Base-by-base conservation (phyloP, 2,797 vertebrate species). In the Otus scops region DNA sequence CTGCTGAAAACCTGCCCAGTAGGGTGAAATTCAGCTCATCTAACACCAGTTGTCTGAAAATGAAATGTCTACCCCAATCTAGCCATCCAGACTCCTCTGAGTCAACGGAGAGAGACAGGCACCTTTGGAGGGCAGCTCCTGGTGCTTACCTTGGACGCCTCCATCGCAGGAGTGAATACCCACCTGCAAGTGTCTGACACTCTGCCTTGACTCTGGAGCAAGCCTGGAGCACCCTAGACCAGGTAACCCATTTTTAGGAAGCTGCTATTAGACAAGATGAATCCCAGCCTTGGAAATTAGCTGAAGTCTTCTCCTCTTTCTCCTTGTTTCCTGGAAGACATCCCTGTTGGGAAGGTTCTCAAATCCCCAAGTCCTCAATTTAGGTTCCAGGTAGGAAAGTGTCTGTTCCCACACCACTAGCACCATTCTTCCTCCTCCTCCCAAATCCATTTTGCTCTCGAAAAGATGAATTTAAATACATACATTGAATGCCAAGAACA, bases 151-250 rank as follows among this genome's bases (percentile, higher is more conserved):
- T 53, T 15, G 47, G 63, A 41, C 2, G 3, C 18, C 39, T 82
- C 32, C 34, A 45, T 26, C 17, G 7, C 1, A 5, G 53, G 63
- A 34, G 5, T 22, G 20, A 89, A 53, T 12, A 38, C 2, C 9
- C 30, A 48, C 22, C 36, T 64, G 39, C 15, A 56, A 22, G 16
- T 1, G 4, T 24, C 30, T 6, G 9, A 39, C 1, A 2, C 48
- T 74, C 92, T 86, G n/a, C 50, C 74, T 56, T 59, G n/a, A 73
- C 50, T 50, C 28, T 61, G 36, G 26, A 73, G n/a, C 1, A 13
- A 65, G 45, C 39, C 23, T 0, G 0, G 27, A 80, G 64, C 64
- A 59, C 23, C 14, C 20, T 13, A 51, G 27, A 83, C 16, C 9
- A 50, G 24, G 15, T 20, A 75, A 88, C 5, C 89, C 34, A 28